Percentiles rank a stretch among this genome's conserved stretches.
phyloP scores from a whole-genome alignment of 2,797 vertebrate species.

The Ptychobarbus kaznakovi region DNA sequence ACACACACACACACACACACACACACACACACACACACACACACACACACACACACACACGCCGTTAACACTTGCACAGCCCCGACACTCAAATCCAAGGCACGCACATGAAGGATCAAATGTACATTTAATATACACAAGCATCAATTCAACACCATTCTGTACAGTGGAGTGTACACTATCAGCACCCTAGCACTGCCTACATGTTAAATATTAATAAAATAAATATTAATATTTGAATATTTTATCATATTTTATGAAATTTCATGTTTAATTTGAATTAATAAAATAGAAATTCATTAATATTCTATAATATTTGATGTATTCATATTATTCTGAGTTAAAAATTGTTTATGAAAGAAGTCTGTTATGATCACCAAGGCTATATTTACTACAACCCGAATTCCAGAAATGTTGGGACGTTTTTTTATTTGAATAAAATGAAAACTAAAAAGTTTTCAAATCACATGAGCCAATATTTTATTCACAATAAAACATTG shows the following conservation, averaged over 20 bases:
- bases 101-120: slow-evolving; percentile 1
- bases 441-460: too few species aligned
- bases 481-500: too few species aligned
- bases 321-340: background rate
- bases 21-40: slow-evolving; percentile 39
- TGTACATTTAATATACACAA: slow-evolving; percentile 20
- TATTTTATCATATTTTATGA: background rate
- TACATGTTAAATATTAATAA: slow-evolving; percentile 21
- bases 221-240: background rate
- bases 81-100: slow-evolving; percentile 3
- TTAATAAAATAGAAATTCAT: background rate
- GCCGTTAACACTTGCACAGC: slow-evolving; percentile 19
- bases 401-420: too few species aligned
- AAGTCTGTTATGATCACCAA: background rate
- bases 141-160: slow-evolving; percentile 10
- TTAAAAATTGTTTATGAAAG: too few species aligned
- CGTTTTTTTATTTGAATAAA: too few species aligned
- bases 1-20: slow-evolving; percentile 40
- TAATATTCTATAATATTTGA: background rate
- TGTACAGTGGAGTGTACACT: background rate
- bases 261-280: background rate
- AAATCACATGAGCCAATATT: too few species aligned
- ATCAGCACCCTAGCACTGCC: slow-evolving; percentile 6
- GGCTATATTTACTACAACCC: background rate
- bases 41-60: slow-evolving; percentile 40